Evolutionary conservation across 1,140 invertebrate species (phyloP), one percentile per base, ranked within the genome.

Genomic region (Papilio polyxenes): DNA sequence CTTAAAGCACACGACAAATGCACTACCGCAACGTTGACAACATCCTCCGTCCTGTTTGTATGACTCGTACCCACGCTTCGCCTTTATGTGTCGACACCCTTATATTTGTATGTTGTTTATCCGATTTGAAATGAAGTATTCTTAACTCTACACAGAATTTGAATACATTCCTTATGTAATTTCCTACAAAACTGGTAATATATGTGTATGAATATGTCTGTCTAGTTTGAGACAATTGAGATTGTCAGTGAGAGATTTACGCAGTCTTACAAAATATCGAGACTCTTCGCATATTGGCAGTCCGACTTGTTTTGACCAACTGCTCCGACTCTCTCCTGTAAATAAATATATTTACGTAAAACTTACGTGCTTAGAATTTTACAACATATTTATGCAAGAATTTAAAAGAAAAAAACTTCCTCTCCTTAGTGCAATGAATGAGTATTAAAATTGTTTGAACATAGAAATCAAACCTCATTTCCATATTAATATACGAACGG

Each of bases 261-360:
- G 77, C 31, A 65, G 37, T 80, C 48, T 80, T 80, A 17, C 78
- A 80, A 79, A 79, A 80, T n/a, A n/a, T 40, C 65, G 31, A 13
- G 65, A 15, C 11, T n/a, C 56, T 20, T 48, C 56, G 56, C 44
- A 65, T 80, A 80, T 80, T 80, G 78, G 78, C 78, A 80, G 78
- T 49, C 37, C 59, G 62, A 80, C 56, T 80, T 80, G 78, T 80
- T 80, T 80, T 80, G 78, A 80, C 56, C 78, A 20, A 76, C n/a
- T 77, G 75, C 44, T 79, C 76, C 11, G 15, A 65, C 78, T 80
- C 78, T 80, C 78, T 80, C 78, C 78, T 65, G 59, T 80, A 80
- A 80, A 80, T 79, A 79, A 59, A 79, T 37, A 56, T 65, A 80
- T 80, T 80, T 80, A 80, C 78, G 78, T 80, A 80, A 80, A 80